Conservation (phyloP, 1,140 invertebrate species). For the Caenorhabditis latens region DNA sequence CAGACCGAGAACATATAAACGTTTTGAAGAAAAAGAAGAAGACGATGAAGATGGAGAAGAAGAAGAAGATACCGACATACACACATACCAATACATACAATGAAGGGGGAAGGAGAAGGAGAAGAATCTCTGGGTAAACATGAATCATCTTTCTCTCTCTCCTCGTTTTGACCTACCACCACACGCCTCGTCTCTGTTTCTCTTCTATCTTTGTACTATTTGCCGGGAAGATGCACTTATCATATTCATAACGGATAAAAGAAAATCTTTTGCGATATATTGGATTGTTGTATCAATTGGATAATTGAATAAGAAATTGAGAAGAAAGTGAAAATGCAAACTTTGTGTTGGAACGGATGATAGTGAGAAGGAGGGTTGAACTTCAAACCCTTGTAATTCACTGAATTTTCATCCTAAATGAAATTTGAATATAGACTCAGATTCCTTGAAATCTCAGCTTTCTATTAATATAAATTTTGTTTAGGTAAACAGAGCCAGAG, state of each 20-base stretch:
- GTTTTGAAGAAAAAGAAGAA: background rate
- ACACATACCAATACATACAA: constrained; percentile 15
- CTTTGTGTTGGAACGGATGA: background rate
- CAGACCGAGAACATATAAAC: constrained; percentile 20
- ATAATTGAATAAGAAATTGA: background rate
- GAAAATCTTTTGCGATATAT: background rate
- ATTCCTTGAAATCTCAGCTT: too few species aligned
- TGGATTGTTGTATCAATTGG: constrained; percentile 20
- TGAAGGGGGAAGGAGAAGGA: background rate
- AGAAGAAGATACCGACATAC: constrained; percentile 53
- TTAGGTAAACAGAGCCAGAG: too few species aligned
- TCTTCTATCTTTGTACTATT: background rate
- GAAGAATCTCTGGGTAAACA: constrained; percentile 44
- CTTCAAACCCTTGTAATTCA: background rate
- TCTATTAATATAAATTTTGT: too few species aligned
- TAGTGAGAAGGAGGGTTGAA: too few species aligned
- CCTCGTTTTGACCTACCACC: background rate
- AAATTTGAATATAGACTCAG: too few species aligned
- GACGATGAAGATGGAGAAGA: background rate
- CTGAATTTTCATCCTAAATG: too few species aligned
- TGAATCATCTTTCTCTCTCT: constrained; percentile 28
- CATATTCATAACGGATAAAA: constrained; percentile 29
- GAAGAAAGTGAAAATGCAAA: background rate
- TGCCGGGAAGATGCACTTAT: background rate
- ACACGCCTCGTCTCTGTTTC: background rate